phyloP scores from a whole-genome alignment of 2,113 vertebrate genomes.

The Plecturocebus donacophilus region DNA sequence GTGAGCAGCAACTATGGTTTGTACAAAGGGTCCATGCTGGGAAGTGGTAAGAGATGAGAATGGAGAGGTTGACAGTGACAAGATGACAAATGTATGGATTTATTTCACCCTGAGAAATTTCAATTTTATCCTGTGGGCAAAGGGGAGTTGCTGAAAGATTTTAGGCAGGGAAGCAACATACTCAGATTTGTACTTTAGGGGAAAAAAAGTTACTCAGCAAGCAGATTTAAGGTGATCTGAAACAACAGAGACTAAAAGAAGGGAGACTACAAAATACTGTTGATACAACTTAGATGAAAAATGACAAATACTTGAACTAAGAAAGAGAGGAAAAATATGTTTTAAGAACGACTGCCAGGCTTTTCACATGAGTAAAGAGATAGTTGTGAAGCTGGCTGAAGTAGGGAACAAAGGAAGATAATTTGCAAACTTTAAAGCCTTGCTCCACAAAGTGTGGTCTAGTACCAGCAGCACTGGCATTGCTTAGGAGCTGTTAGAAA shows the following conservation, averaged over 20 bases:
- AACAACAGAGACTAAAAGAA: not conserved
- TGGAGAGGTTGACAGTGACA: too few species aligned
- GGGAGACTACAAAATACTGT: not conserved
- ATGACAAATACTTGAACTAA: not conserved
- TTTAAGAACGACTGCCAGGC: not conserved
- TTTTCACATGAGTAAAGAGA: not conserved
- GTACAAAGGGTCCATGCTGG: not conserved
- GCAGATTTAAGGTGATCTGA: not conserved
- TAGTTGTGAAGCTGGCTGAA: not conserved
- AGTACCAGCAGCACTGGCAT: not conserved
- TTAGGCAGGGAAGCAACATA: not conserved
- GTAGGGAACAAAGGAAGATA: not conserved
- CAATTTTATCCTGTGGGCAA: not conserved
- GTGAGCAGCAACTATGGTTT: not conserved
- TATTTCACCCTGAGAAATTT: not conserved
- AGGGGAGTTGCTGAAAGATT: not conserved
- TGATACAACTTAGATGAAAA: not conserved
- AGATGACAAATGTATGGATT: not conserved
- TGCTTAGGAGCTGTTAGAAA: not conserved
- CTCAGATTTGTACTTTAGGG: not conserved
- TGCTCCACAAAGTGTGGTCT: not conserved
- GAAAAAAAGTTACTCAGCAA: not conserved
- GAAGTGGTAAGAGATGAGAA: not conserved
- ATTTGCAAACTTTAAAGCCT: not conserved
- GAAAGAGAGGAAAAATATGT: not conserved